These are phyloP conservation scores for Drosophila nigritarsus DNA, from an alignment of 2,888 invertebrate genomes.

Conservation along the genomic window DNA sequence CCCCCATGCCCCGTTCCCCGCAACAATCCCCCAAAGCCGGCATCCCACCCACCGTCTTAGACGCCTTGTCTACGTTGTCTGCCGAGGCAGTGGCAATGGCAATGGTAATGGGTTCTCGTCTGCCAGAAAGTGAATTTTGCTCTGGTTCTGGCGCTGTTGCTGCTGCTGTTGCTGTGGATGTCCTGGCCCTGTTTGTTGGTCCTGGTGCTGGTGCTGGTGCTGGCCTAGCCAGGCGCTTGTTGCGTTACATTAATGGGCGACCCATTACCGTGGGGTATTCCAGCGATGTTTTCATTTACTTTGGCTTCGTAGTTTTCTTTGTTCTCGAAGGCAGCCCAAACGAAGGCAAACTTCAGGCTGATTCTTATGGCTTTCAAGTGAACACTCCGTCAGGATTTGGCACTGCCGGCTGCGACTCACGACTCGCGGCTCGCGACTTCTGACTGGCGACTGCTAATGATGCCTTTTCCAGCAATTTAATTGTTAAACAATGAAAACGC, in stretches of 20 bases:
- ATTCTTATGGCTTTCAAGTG: constrained; percentile 57
- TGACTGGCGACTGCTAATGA: constrained; percentile 69
- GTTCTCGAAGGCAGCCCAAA: constrained; percentile 39
- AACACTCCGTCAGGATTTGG: constrained; percentile 49
- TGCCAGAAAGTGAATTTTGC: constrained; percentile 72
- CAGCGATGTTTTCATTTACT: constrained; percentile 67
- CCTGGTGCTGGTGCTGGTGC: neutral
- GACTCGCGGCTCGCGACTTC: constrained; percentile 22
- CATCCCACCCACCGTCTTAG: constrained; percentile 24
- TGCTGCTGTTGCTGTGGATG: neutral
- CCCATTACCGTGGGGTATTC: constrained; percentile 77
- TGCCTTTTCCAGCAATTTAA: constrained; percentile 81
- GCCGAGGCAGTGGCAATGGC: constrained; percentile 25
- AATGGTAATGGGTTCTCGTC: constrained; percentile 45
- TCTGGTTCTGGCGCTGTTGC: constrained; percentile 22
- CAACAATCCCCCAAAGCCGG: constrained; percentile 1
- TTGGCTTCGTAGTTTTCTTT: constrained; percentile 50
- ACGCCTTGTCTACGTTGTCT: constrained; percentile 46
- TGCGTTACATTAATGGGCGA: constrained; percentile 64
- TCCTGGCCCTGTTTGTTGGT: neutral
- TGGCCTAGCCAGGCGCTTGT: constrained; percentile 27
- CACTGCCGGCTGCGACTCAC: constrained; percentile 24
- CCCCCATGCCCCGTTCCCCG: constrained; percentile 3
- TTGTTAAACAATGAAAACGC: constrained; percentile 81
- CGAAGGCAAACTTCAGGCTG: constrained; percentile 6